Evolutionary conservation across 2,113 vertebrate species (phyloP).

Genomic region (Phalacrocorax brasilianus): DNA sequence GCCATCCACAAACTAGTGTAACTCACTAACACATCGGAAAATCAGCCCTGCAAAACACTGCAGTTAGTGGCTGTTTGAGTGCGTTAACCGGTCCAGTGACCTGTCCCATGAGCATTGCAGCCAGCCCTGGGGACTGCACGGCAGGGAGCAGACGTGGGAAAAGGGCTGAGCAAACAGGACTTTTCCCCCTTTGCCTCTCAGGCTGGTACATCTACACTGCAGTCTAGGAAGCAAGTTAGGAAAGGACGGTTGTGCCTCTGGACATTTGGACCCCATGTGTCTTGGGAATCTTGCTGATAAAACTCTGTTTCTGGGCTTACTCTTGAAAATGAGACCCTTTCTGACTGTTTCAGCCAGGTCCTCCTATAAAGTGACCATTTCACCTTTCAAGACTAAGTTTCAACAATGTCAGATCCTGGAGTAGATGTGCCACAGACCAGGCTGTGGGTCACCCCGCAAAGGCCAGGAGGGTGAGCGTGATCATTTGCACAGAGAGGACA

Average conservation of each 20-base stretch:
- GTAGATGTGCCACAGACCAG: background rate
- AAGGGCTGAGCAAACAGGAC: constrained; percentile 30
- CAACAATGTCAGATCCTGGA: background rate
- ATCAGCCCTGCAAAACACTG: background rate
- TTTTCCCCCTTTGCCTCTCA: background rate
- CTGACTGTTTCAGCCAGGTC: background rate
- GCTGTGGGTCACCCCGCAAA: background rate
- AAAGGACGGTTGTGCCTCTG: rapidly evolving
- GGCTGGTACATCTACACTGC: background rate
- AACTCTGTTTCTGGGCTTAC: background rate
- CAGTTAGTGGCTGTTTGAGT: background rate
- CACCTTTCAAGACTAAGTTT: background rate
- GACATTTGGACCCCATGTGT: background rate
- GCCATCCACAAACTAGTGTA: background rate
- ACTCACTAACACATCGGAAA: background rate
- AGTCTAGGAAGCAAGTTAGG: background rate
- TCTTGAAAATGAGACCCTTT: background rate
- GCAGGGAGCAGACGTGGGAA: background rate
- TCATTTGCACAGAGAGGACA: constrained; percentile 18
- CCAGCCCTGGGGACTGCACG: background rate
- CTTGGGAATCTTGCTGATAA: background rate
- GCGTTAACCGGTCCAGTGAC: background rate
- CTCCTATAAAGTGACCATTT: background rate
- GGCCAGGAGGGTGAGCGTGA: background rate
- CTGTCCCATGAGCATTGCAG: background rate